Evolutionary conservation across 2,797 vertebrate species (phyloP).

Genomic region (Halcyon smyrnensis): DNA sequence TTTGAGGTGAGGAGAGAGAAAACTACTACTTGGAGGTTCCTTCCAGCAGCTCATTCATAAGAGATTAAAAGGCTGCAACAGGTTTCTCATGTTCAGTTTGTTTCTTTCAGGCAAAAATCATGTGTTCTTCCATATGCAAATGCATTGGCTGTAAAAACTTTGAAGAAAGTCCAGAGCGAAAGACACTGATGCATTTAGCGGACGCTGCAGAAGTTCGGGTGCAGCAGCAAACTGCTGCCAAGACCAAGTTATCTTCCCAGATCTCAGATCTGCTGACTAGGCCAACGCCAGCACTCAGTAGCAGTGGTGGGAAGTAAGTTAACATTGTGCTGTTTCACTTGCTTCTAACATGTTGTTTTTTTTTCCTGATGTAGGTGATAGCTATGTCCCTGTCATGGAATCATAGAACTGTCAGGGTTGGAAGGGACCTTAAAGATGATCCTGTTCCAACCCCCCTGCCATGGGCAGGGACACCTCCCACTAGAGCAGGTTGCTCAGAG

Average conservation of each 20-base stretch:
- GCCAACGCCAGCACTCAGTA: conserved; percentile 88
- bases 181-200: conserved; percentile 97
- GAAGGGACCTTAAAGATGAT: no score
- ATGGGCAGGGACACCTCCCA: no score
- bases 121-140: conserved; percentile 99
- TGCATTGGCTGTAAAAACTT: conserved; percentile 99
- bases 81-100: background rate
- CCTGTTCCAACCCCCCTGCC: no score
- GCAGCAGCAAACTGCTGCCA: conserved; percentile 96
- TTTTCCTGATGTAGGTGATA: background rate
- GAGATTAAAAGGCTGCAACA: background rate
- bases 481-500: no score
- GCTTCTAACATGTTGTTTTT: background rate
- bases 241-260: conserved; percentile 97
- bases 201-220: conserved; percentile 97
- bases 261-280: conserved; percentile 96
- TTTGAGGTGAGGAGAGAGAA: background rate
- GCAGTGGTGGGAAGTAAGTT: conserved; percentile 91
- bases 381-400: background rate
- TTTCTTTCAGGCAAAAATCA: conserved; percentile 93
- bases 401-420: no score
- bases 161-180: conserved; percentile 96
- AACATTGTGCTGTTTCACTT: background rate
- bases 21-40: background rate
- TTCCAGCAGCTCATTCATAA: background rate